Evolutionary conservation across 2,797 vertebrate genomes (phyloP), one percentile per base, ranked within the genome.

Genomic region (Rhabdomys pumilio): DNA sequence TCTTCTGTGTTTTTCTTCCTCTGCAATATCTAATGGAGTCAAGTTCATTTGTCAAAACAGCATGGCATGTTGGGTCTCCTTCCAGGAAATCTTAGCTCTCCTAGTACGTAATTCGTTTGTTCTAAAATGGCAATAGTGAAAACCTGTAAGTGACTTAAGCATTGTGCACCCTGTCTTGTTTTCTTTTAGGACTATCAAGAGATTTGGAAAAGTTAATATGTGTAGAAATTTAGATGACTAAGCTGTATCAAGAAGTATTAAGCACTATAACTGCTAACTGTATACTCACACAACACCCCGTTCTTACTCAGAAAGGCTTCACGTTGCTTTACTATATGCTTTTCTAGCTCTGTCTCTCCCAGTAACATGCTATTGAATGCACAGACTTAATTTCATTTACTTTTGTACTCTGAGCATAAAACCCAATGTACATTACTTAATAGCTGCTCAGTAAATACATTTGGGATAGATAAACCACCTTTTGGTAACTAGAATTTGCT

Each of bases 351-450:
- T 93, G 5, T 95, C 22, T 83, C 29, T 90, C 77, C n/a, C 19
- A 34, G 19, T 11, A 76, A 92, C 3, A 7, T 75, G 8, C 20
- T 93, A 44, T 81, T 77, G 20, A 91, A 96, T 88, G 22, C 17
- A n/a, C 87, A 26, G 13, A 47, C 53, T 89, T 93, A 38, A 72
- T 90, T 94, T 77, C n/a, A 65, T 47, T 89, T 89, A 55, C 72
- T 87, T 95, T 90, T 75, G 47, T 80, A 85, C 84, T 85, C 14
- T 29, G 84, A 77, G 89, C 17, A 67, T 4, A 85, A 94, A 94
- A 34, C 5, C 10, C 34, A 38, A 69, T 47, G 22, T 55, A n/a
- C 53, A 1, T 88, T 93, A 87, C 34, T 38, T 34, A 53, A 3
- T 29, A 47, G 1, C 17, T 76, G 12, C 55, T 92, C n/a, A 44